Conservation (phyloP, 2,797 vertebrate genomes). For the Trachops cirrhosus region DNA sequence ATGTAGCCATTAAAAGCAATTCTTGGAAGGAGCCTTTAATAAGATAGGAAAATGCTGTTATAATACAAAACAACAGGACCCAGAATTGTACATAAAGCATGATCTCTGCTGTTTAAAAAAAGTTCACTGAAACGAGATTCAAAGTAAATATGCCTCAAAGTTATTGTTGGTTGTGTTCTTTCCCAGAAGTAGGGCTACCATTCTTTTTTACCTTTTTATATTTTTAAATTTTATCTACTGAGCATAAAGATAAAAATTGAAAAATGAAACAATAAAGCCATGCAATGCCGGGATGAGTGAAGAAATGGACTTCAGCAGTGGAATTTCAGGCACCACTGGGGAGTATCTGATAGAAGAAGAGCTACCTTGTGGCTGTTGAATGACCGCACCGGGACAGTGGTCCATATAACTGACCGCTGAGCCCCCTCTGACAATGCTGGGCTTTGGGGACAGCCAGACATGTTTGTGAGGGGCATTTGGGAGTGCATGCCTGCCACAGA, state of each 20-base stretch:
- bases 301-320: background rate
- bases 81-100: background rate
- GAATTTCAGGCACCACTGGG: background rate
- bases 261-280: slow-evolving; percentile 16
- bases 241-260: background rate
- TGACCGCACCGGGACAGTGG: accelerated
- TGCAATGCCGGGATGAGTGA: background rate
- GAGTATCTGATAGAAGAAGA: background rate
- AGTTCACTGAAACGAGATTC: background rate
- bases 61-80: background rate
- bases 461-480: background rate
- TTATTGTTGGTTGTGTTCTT: background rate
- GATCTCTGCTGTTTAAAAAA: background rate
- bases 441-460: background rate
- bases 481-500: background rate
- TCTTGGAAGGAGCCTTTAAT: background rate
- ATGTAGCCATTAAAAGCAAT: background rate
- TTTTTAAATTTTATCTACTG: background rate
- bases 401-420: accelerated
- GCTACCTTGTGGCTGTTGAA: background rate
- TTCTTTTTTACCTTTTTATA: background rate
- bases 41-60: background rate
- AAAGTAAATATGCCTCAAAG: background rate
- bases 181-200: background rate
- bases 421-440: background rate